These are phyloP conservation scores for Acomys russatus DNA, from an alignment of 2,797 vertebrate species.

Conservation along the genomic window DNA sequence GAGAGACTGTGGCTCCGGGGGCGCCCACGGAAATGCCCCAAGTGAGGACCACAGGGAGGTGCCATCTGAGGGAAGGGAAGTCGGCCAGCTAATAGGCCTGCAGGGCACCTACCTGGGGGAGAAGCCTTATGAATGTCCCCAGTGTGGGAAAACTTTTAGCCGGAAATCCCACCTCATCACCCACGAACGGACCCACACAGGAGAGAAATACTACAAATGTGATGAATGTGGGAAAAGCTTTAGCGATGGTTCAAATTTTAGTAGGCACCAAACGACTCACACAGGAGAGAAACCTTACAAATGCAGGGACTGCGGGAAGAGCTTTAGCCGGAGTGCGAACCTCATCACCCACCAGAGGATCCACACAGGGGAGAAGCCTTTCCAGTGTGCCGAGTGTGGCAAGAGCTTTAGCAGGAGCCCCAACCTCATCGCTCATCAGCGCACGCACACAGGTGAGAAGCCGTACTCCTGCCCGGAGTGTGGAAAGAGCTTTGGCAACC, in stretches of 20 bases:
- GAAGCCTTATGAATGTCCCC: conserved; percentile 80
- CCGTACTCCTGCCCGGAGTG: conserved; percentile 77
- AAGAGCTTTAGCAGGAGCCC: conserved; percentile 84
- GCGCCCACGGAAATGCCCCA: neutral
- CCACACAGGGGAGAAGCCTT: conserved; percentile 84
- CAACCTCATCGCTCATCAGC: conserved; percentile 83
- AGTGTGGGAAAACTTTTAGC: conserved; percentile 81
- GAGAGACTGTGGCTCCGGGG: conserved; percentile 30
- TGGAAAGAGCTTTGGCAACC: conserved; percentile 82
- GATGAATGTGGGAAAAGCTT: conserved; percentile 82
- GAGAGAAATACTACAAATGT: conserved; percentile 83
- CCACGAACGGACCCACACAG: conserved; percentile 79
- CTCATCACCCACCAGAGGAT: conserved; percentile 84
- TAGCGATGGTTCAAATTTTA: conserved; percentile 88
- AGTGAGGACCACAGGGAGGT: neutral
- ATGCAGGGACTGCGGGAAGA: conserved; percentile 83
- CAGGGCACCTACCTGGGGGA: conserved; percentile 82
- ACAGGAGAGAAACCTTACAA: conserved; percentile 81
- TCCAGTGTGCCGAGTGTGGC: conserved; percentile 81
- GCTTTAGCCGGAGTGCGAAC: conserved; percentile 83
- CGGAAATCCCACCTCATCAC: conserved; percentile 82
- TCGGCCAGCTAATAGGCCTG: conserved; percentile 79
- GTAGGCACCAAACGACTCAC: conserved; percentile 84
- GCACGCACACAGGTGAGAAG: conserved; percentile 83
- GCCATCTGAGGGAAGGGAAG: neutral